Evolutionary conservation across 2,797 vertebrate genomes (phyloP), one percentile per base, ranked within the genome.

Genomic region (Antennarius maculatus): DNA sequence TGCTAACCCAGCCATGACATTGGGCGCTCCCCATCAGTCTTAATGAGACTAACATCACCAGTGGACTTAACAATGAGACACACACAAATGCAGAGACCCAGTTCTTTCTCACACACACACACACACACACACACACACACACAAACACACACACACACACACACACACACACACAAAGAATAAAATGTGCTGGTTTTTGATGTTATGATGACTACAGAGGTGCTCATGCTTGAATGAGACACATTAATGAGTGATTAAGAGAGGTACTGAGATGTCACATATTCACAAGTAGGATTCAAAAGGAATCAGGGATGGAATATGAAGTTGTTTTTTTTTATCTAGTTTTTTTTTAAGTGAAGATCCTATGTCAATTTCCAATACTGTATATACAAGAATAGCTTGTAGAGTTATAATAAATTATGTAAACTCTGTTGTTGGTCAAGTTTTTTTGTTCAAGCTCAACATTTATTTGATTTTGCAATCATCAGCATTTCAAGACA

Each of bases 1-100:
- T 69, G 77, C 87, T 86, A 92, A 88, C 88, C 88, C 88, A 92
- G 86, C 73, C 84, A 77, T 91, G 90, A 93, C 91, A 90, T 83
- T 73, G 61, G 85, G 28, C n/a, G 54, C 81, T 88, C 85, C 83
- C 90, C 90, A 91, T 90, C 89, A 87, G 87, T 91, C 86, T 92
- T 91, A 93, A 92, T 92, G 88, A 92, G 88, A 76, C 71, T 41
- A 8, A 84, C 82, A 61, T 79, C 85, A 80, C 80, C 79, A 72
- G 74, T 41, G 65, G 85, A 88, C 85, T 91, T 52, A 74, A 77
- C 83, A 90, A 91, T 90, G 87, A 87, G 86, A 75, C 62, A 49
- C 61, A 15, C 54, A 64, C 72, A 53, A 57, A 72, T 5, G 37
- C 66, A 45, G 28, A 54, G 43, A 64, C 74, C 66, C 12, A 2